Evolutionary conservation across 1,140 invertebrate species (phyloP).

Genomic region (Drosophila sproati): DNA sequence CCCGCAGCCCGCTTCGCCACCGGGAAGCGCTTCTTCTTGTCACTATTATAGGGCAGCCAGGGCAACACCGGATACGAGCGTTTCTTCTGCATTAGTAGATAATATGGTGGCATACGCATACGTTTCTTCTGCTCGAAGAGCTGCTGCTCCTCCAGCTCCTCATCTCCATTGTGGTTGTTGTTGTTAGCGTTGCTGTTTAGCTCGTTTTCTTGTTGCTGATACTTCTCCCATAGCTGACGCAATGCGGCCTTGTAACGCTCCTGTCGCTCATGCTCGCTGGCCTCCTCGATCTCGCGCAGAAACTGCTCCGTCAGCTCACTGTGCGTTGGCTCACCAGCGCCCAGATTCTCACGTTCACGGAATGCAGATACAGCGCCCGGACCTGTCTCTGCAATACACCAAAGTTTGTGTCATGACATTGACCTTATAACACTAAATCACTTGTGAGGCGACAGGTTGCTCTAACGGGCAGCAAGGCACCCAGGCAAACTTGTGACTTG

Average conservation of each 20-base stretch:
- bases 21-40: conserved; percentile 87
- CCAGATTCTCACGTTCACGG: conserved; percentile 70
- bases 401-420: conserved; percentile 24
- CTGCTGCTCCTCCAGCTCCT: conserved; percentile 63
- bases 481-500: conserved; percentile 2
- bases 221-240: conserved; percentile 87
- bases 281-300: conserved; percentile 85
- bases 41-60: conserved; percentile 79
- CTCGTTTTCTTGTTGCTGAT: conserved; percentile 85
- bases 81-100: conserved; percentile 85
- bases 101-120: conserved; percentile 86
- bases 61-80: conserved; percentile 82
- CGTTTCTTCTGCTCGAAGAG: conserved; percentile 85
- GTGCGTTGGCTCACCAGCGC: conserved; percentile 63
- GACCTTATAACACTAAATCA: conserved; percentile 25
- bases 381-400: conserved; percentile 18
- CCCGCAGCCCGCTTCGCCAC: conserved; percentile 86
- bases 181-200: conserved; percentile 73
- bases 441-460: conserved; percentile 15
- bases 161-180: conserved; percentile 44
- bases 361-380: conserved; percentile 57
- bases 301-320: conserved; percentile 87
- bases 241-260: conserved; percentile 86
- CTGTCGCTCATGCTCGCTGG: conserved; percentile 81
- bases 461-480: conserved; percentile 19